Base-by-base conservation (phyloP, 2,113 vertebrate species). In the Phaetusa simplex region DNA sequence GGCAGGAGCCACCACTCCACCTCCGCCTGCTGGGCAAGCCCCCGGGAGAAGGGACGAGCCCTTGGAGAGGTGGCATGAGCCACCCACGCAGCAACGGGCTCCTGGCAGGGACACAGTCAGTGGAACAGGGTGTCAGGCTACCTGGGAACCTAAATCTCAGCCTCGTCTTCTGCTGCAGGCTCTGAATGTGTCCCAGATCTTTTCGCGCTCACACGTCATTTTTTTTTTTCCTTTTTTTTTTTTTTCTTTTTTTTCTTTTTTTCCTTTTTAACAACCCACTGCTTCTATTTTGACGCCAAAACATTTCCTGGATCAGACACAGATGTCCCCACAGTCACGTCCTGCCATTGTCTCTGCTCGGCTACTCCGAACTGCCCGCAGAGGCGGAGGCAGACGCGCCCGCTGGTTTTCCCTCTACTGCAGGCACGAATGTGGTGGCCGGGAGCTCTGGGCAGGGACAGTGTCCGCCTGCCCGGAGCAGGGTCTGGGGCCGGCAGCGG, bases 61-160 rank as follows among this genome's bases (percentile, higher is more conserved):
- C 42, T 4, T 13, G 61, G 62, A 9, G 61, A 40, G 34, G 32
- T 55, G 71, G 47, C 47, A 55, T 1, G 1, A 49, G 20, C 29
- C 14, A 13, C 34, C 38, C 1, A 0, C 1, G 2, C 6, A 4
- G 38, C 5, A 8, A 14, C 17, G 0, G 0, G 36, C 21, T 55
- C 32, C 76, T 8, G 3, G n/a, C 70, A 64, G 29, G 30, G 43
- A 16, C 52, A 55, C 43, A 27, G 30, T 5, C 47, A 2, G 0
- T 26, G 42, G 38, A 40, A 14, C 26, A 67, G 70, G 19, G n/a
- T 14, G 17, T 32, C 22, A 23, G 53, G 52, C 43, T 69, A 26
- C 59, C 52, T 29, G 72, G 72, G 79, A 81, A 14, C 36, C 24
- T 40, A 8, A 59, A 29, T 11, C 69, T 74, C 64, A 88, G 59